Evolutionary conservation across 2,113 vertebrate genomes (phyloP), one percentile per base, ranked within the genome.

Genomic region (Solea solea): DNA sequence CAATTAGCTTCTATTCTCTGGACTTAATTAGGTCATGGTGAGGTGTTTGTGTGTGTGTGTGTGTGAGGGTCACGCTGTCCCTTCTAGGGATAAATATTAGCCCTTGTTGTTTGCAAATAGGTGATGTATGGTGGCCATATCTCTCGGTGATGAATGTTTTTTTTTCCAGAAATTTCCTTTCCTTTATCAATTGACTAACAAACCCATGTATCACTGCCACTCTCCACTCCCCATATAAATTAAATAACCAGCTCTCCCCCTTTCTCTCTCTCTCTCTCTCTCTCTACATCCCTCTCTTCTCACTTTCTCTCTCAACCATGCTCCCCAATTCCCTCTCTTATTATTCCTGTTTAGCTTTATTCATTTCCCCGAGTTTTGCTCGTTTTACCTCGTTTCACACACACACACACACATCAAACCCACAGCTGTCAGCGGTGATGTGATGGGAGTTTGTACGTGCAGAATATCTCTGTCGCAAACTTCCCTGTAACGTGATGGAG

Each of bases 101-200:
- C 74, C 88, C 82, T 76, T 69, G 90, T 93, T 92, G 93, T 95
- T 94, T 95, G 93, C 93, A 94, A 95, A 95, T 93, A 92, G 93
- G 93, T 97, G 96, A 98, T 98, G 84, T 95, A 98, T 97, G 95
- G 94, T 91, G 94, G 93, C 94, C 94, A 93, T 96, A 94, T 95
- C 94, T 95, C 94, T 93, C 81, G 80, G 92, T 96, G 95, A 96
- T 96, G 95, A 96, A 96, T 96, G 96, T 34, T 94, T 96, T 96
- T 96, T 94, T 96, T 96, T 96, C 95, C 93, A 95, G 95, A 96
- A 95, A 98, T 97, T 95, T 97, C 95, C 95, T 97, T 94, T 94
- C 95, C 95, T 96, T 97, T 98, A 97, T 98, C 96, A 98, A 96
- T 95, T 95, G 95, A 95, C 95, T 94, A 96, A 95, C 94, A 96